Evolutionary conservation across 2,888 invertebrate species (phyloP).

Genomic region (Philaethria dido): DNA sequence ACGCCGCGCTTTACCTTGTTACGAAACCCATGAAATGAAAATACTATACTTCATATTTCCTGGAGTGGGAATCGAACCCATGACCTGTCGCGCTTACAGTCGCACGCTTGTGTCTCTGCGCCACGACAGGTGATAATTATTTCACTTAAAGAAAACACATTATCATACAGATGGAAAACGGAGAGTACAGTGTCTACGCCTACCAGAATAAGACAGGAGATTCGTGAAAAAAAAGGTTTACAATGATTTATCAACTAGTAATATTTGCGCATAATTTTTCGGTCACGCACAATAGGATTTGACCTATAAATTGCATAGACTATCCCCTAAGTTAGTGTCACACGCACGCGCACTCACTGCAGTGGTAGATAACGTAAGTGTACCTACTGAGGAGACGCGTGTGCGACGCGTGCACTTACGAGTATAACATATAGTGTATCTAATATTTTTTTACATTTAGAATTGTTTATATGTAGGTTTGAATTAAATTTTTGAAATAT

Average conservation of each 20-base stretch:
- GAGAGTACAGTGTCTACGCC: too few relatives aligned
- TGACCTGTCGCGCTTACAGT: too few relatives aligned
- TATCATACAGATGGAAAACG: too few relatives aligned
- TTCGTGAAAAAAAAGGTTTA: not conserved
- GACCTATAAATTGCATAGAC: conserved; percentile 55
- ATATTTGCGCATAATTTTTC: conserved; percentile 34
- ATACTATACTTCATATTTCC: too few relatives aligned
- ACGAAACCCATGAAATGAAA: too few relatives aligned
- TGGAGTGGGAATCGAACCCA: too few relatives aligned
- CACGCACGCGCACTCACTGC: conserved; percentile 56
- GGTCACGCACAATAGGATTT: conserved; percentile 44
- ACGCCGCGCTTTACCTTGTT: too few relatives aligned
- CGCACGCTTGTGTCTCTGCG: too few relatives aligned
- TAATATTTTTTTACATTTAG: conserved; percentile 16
- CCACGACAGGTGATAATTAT: too few relatives aligned
- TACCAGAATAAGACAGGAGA: not conserved
- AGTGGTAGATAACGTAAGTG: conserved; percentile 55
- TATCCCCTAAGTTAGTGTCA: conserved; percentile 57
- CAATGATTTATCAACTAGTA: not conserved
- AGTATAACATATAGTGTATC: conserved; percentile 49
- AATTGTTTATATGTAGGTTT: not conserved
- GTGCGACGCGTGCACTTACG: conserved; percentile 69
- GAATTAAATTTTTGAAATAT: not conserved
- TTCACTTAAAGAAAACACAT: too few relatives aligned
- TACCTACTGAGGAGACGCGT: conserved; percentile 60